Evolutionary conservation across 2,888 invertebrate species (phyloP).

Genomic region (Digitonthophagus gazella): DNA sequence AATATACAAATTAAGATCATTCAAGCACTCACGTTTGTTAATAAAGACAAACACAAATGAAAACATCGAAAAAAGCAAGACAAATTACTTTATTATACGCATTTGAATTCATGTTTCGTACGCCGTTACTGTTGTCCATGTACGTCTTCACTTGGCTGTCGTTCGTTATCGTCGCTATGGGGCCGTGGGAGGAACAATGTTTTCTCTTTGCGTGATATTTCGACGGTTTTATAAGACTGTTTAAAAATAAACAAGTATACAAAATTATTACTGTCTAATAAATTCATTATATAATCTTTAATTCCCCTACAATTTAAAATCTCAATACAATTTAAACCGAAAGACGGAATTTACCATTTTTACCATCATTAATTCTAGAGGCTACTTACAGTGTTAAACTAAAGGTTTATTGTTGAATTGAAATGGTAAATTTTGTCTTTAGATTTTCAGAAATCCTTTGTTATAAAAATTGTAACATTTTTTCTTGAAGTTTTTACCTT

Average conservation of each 20-base stretch:
- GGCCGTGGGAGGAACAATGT: conserved; percentile 53
- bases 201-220: conserved; percentile 66
- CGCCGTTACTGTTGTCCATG: conserved; percentile 88
- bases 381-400: too few species aligned
- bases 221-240: conserved; percentile 65
- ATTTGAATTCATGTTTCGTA: conserved; percentile 74
- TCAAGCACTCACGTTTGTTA: background rate
- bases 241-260: conserved; percentile 13
- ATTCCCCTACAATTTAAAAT: background rate
- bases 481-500: conserved; percentile 62
- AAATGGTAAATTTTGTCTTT: background rate
- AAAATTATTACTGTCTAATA: background rate
- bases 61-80: conserved; percentile 7
- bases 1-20: background rate
- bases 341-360: too few species aligned
- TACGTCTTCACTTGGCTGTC: conserved; percentile 94
- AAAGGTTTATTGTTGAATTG: background rate
- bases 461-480: background rate
- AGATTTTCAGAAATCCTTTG: background rate
- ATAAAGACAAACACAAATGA: background rate
- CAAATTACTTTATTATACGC: conserved; percentile 88
- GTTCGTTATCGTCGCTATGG: conserved; percentile 54
- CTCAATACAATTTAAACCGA: too few species aligned
- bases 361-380: too few species aligned
- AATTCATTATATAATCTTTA: background rate